These are phyloP conservation scores for Dryobotodes eremita DNA, from an alignment of 2,888 invertebrate genomes.

Conservation along the genomic window DNA sequence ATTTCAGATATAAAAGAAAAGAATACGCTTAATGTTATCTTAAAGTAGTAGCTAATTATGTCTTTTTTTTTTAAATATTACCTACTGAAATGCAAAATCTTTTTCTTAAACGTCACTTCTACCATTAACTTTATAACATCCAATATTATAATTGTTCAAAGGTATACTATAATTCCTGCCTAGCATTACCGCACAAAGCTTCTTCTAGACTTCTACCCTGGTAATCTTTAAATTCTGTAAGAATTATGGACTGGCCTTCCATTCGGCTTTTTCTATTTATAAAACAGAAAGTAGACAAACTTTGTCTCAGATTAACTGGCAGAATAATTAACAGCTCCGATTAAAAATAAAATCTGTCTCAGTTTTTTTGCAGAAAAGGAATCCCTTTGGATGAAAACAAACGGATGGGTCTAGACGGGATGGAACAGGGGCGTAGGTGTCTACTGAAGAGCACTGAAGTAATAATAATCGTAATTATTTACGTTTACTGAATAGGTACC, in stretches of 20 bases:
- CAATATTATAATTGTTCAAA: neutral
- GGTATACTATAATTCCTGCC: too few relatives aligned
- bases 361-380: conserved; percentile 15
- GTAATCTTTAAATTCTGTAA: neutral
- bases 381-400: conserved; percentile 34
- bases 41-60: neutral
- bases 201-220: neutral
- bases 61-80: neutral
- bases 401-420: conserved; percentile 36
- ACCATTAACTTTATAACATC: neutral
- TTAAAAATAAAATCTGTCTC: conserved; percentile 32
- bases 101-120: neutral
- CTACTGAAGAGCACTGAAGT: neutral
- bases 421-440: conserved; percentile 8
- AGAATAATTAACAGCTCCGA: conserved; percentile 30
- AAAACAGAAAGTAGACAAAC: conserved; percentile 12
- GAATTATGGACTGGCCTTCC: neutral
- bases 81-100: too few relatives aligned
- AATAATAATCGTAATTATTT: neutral
- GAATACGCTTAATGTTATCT: neutral
- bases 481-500: neutral
- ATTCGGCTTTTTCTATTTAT: conserved; percentile 15
- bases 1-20: neutral
- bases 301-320: conserved; percentile 24
- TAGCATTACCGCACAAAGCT: too few relatives aligned